Evolutionary conservation across 2,797 vertebrate genomes (phyloP).

Genomic region (Pipistrellus nathusii): DNA sequence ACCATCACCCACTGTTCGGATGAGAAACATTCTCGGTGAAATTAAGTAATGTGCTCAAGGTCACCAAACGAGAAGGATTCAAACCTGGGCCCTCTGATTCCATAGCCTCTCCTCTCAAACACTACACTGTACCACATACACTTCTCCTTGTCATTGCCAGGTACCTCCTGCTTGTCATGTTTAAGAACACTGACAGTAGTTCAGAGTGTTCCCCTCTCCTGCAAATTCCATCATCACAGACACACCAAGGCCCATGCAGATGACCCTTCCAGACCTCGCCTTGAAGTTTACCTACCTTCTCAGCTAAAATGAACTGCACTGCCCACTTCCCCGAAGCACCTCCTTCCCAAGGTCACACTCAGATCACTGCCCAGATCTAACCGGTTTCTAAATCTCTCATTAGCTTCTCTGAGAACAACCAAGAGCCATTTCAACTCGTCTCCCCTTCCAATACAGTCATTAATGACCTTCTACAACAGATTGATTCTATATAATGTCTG

Average conservation of each 20-base stretch:
- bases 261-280: background rate
- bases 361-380: background rate
- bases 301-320: background rate
- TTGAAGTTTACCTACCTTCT: background rate
- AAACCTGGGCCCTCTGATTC: background rate
- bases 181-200: background rate
- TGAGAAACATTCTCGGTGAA: background rate
- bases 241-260: background rate
- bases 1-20: background rate
- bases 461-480: background rate
- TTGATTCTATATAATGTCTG: background rate
- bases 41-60: background rate
- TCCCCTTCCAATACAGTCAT: background rate
- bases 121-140: background rate
- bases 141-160: background rate
- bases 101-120: background rate
- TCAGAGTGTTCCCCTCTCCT: background rate
- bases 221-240: background rate
- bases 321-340: background rate
- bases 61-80: conserved; percentile 8
- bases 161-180: background rate
- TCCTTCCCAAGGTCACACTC: background rate
- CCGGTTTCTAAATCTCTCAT: background rate
- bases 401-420: background rate
- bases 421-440: background rate